These are phyloP conservation scores for Andrena marginata DNA, from an alignment of 2,888 invertebrate species.

Conservation along the genomic window DNA sequence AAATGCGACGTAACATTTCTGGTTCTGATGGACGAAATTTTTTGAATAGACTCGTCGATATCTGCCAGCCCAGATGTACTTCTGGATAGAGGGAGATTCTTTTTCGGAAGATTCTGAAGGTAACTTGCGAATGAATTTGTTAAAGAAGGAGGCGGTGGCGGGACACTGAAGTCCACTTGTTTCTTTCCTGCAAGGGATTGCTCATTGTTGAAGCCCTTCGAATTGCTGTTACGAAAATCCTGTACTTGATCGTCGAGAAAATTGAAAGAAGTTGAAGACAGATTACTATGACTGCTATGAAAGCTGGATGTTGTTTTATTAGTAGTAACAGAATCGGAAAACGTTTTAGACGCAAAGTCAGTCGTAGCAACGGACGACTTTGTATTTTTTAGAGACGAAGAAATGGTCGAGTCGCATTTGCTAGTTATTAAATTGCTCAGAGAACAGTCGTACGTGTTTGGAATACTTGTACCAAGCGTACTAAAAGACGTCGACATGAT, in stretches of 20 bases:
- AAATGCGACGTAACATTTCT: slow-evolving; percentile 63
- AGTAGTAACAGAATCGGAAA: slow-evolving; percentile 30
- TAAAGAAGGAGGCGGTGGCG: slow-evolving; percentile 80
- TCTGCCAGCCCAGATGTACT: slow-evolving; percentile 78
- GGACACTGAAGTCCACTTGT: slow-evolving; percentile 72
- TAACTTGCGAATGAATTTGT: slow-evolving; percentile 80
- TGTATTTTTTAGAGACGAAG: slow-evolving; percentile 28
- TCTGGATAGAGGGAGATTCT: slow-evolving; percentile 76
- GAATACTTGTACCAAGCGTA: slow-evolving; percentile 48
- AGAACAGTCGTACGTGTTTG: slow-evolving; percentile 43
- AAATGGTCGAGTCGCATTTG: slow-evolving; percentile 41
- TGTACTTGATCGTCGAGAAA: slow-evolving; percentile 57
- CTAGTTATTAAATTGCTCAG: slow-evolving; percentile 28
- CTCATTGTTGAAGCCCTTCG: slow-evolving; percentile 45
- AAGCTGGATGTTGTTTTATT: slow-evolving; percentile 45
- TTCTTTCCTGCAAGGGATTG: slow-evolving; percentile 64
- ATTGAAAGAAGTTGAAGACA: slow-evolving; percentile 76
- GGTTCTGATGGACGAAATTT: slow-evolving; percentile 69
- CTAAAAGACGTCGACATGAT: slow-evolving; percentile 81
- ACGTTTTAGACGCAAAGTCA: slow-evolving; percentile 44
- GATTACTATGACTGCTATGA: slow-evolving; percentile 68
- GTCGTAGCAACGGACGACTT: slow-evolving; percentile 36
- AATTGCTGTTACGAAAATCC: slow-evolving; percentile 61
- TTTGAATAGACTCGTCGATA: slow-evolving; percentile 75
- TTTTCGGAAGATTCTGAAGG: slow-evolving; percentile 81